Base-by-base conservation (phyloP, 2,888 invertebrate genomes). In the Tromatobia lineatoria region DNA sequence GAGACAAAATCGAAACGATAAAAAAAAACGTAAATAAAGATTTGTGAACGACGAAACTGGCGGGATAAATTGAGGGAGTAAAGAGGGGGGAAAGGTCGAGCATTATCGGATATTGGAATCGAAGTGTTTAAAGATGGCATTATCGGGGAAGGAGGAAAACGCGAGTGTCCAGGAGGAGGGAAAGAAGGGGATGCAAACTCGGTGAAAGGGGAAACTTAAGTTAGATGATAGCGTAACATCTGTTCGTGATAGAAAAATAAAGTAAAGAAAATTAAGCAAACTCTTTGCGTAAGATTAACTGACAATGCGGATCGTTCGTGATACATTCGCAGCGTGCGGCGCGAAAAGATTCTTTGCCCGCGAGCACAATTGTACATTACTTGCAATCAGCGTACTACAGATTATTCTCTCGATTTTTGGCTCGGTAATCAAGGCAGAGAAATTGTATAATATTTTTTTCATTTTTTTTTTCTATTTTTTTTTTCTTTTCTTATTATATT, bases 41-140 rank as follows among this genome's bases (percentile, higher is more conserved):
- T 88, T 89, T 83, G 85, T 87, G 88, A 88, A 86, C 82, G 80
- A 85, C 67, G 87, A 85, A 70, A 61, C 57, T 70, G 59, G 70
- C 50, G 34, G 50, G 78, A 38, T 82, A 77, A 73, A 70, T 57
- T 71, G 57, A 11, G 71, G 25, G 64, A 13, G 45, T 15, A 3
- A 4, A n/a, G 13, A 54, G 34, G 20, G 23, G 18, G 42, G 34
- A 18, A 20, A 45, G 29, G 38, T n/a, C n/a, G 66, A 42, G 42
- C 52, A 42, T 34, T 52, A 42, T 52, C 52, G 54, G 66, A 42
- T 23, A 61, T 73, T 59, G 45, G 29, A 73, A 59, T 59, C 29
- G 45, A 59, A 42, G 45, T 73, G 42, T 73, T 25, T 1, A 15
- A 45, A n/a, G 23, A 59, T 73, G 45, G 59, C 29, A 29, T 29